phyloP scores from a whole-genome alignment of 2,113 vertebrate species.

The Cynocephalus volans region DNA sequence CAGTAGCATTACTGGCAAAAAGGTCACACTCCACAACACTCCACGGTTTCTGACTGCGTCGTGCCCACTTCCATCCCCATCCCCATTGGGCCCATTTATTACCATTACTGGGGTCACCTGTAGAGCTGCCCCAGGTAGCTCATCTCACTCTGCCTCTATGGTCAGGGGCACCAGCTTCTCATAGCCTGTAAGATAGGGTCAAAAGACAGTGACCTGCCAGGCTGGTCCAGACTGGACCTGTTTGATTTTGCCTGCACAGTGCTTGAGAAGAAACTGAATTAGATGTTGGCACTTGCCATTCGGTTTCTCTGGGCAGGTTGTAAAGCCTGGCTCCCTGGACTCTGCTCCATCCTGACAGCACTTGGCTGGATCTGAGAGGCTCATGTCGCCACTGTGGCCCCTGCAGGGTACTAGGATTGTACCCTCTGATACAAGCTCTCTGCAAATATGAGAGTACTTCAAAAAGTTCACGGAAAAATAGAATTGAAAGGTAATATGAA shows the following conservation, averaged over 20 bases:
- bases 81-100: accelerated
- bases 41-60: no score
- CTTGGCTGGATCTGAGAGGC: not conserved
- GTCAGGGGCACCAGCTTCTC: not conserved
- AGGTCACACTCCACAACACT: accelerated
- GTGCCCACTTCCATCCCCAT: accelerated
- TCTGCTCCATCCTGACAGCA: not conserved
- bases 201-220: not conserved
- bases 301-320: not conserved
- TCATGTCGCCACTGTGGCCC: accelerated
- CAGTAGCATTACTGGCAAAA: not conserved
- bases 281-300: accelerated
- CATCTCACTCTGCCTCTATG: not conserved
- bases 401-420: not conserved
- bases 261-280: not conserved
- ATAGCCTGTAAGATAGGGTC: not conserved
- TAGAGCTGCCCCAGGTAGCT: not conserved
- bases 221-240: not conserved
- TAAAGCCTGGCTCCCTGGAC: not conserved
- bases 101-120: no score
- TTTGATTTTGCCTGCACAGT: no score
- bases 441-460: no score
- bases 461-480: no score
- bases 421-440: no score
- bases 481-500: no score